Conservation (phyloP, 1,140 invertebrate genomes). For the Monochamus saltuarius region DNA sequence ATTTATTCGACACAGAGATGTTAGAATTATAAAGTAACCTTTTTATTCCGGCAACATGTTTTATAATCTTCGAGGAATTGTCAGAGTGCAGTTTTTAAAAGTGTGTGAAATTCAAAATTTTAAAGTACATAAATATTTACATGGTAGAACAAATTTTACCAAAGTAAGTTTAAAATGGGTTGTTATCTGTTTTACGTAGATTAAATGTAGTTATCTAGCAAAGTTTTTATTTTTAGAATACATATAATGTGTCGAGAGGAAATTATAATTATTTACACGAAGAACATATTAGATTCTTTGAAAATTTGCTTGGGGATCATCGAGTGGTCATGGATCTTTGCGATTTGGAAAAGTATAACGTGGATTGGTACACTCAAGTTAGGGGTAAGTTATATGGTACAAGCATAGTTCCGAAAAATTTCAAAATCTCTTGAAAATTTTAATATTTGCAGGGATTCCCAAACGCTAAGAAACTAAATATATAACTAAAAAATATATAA, state of each 20-base stretch:
- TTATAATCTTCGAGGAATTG: too few relatives aligned
- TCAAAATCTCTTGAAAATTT: too few relatives aligned
- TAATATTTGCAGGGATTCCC: too few relatives aligned
- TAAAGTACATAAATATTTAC: not conserved
- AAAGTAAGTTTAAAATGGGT: constrained; percentile 31
- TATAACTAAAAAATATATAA: too few relatives aligned
- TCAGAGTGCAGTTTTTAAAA: too few relatives aligned
- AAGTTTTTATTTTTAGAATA: constrained; percentile 47
- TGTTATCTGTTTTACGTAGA: constrained; percentile 4
- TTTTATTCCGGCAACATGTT: too few relatives aligned
- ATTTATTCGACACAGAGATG: too few relatives aligned
- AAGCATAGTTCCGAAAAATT: too few relatives aligned
- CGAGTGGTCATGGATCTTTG: constrained; percentile 71
- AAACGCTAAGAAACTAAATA: too few relatives aligned
- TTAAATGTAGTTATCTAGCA: constrained; percentile 1
- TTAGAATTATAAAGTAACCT: too few relatives aligned
- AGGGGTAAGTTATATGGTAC: constrained; percentile 64
- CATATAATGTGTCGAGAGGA: constrained; percentile 53
- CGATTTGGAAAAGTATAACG: constrained; percentile 85
- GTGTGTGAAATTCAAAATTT: too few relatives aligned
- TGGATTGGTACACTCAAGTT: constrained; percentile 87
- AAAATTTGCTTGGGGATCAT: constrained; percentile 66
- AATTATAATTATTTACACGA: constrained; percentile 53
- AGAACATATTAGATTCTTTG: constrained; percentile 74
- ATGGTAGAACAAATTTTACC: constrained; percentile 39